Evolutionary conservation across 2,113 vertebrate genomes (phyloP), one percentile per base, ranked within the genome.

Genomic region (Charina bottae): DNA sequence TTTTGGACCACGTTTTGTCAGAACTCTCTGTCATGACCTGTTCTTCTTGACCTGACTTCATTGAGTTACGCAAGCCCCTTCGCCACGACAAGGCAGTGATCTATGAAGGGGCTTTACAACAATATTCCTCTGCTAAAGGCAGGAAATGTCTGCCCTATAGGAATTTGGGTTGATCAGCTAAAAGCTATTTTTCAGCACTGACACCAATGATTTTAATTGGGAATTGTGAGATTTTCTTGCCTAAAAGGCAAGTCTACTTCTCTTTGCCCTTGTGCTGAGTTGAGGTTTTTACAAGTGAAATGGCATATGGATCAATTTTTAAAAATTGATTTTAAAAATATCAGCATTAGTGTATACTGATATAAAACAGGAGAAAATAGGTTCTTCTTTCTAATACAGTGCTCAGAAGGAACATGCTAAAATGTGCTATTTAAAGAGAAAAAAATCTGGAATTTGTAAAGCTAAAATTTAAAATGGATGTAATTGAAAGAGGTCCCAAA

Each of bases 311-410:
- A 55, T 72, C 53, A 28, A 42, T 24, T 93, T 88, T 89, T 4
- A 42, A 60, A 3, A 46, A 95, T 96, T 96, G 95, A 95, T 96
- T 95, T 42, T 49, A 28, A 85, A 78, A 72, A 37, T 19, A 96
- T 94, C 0, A 15, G 90, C 93, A 93, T 87, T 85, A 55, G 8
- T 95, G 94, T 89, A 90, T 92, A 93, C 13, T 37, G 33, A 72
- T 72, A 37, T 72, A 72, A 72, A 93, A 90, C 87, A 93, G 95
- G 91, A 92, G 90, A 89, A 92, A 91, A 96, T 87, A 93, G 89
- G 85, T 94, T 93, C 94, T 68, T 64, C 26, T 55, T 86, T 56
- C 46, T 54, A 89, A 72, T 83, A 46, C n/a, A 46, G 42, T 64
- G 89, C 64, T 59, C 33, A 88, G 55, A 59, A 83, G 46, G n/a